Base-by-base conservation (phyloP, 1,140 invertebrate genomes). In the Calephelis virginiensis region DNA sequence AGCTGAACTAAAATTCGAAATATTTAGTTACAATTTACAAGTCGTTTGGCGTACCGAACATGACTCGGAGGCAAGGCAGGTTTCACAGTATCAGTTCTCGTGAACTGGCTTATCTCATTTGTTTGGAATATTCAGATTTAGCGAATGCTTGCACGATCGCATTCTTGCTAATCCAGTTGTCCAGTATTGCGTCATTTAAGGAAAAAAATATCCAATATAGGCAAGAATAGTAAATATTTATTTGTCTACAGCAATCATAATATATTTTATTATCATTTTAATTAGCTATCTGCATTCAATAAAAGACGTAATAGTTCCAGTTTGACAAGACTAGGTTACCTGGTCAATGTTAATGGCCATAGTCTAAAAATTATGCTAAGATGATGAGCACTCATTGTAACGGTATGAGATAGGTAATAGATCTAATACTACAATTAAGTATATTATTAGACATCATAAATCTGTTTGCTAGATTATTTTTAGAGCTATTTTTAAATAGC, bases 51-150 rank as follows among this genome's bases (percentile, higher is more conserved):
- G 7, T 28, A 28, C 11, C 50, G 28, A 37, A 56, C 50, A 11
- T 56, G 50, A 28, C 50, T 56, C 28, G 6, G 17, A 11, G 14
- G 17, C 61, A 28, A 7, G 6, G 28, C 45, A 43, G 49, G 50
- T 53, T 53, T 43, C n/a, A 13, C n/a, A 28, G 50, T 43, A 64
- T 64, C 63, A 56, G 60, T 45, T 56, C 50, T 28, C n/a, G 63
- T 50, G 13, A 64, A 64, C 14, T 64, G 37, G 28, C 38, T 56
- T 64, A 28, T 65, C 40, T 63, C 67, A 71, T 71, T 66, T 64
- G 61, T 40, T 71, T 71, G 56, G 56, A 71, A 61, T 67, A 69
- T 59, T 50, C 43, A 64, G 65, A 71, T 71, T 71, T 67, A 66
- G 64, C 64, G 50, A 66, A 62, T 67, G 66, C 64, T 59, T 66